A percentile compares a stretch with the other conserved stretches of the same genome.
These are phyloP conservation scores for Chloroceryle aenea DNA, from an alignment of 2,113 vertebrate genomes.

Conservation along the genomic window DNA sequence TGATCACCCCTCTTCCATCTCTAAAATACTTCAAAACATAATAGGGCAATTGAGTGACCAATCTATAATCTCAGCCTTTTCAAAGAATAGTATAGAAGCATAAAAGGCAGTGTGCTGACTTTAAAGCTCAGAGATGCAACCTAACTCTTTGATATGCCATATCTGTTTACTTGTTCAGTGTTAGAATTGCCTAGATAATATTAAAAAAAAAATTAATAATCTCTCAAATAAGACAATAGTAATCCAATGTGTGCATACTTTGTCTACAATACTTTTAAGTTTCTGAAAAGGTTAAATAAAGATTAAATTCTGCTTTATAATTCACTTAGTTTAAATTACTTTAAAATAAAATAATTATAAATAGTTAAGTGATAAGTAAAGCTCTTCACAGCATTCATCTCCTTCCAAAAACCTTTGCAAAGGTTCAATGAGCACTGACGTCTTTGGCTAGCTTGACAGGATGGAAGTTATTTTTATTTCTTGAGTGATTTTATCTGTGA, in stretches of 20 bases:
- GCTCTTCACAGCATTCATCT: not conserved
- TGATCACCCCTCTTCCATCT: not conserved
- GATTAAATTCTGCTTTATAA: not conserved
- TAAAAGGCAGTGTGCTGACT: not conserved
- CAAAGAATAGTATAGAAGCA: not conserved
- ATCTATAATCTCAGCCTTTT: not conserved
- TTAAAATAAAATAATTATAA: not conserved
- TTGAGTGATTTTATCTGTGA: not conserved
- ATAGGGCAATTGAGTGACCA: not conserved
- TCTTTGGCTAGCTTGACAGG: not conserved
- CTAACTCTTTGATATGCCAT: not conserved
- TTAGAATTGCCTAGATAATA: not conserved
- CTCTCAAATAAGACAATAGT: not conserved
- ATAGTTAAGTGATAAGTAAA: not conserved
- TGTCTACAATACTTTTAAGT: not conserved
- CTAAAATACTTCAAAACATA: not conserved
- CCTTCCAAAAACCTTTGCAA: not conserved
- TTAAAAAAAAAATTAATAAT: not conserved
- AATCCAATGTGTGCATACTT: not conserved
- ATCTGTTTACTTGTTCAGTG: not conserved
- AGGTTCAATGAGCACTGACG: not conserved
- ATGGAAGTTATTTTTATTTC: not conserved
- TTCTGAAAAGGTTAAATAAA: not conserved
- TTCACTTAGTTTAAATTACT: not conserved
- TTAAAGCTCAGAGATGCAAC: not conserved